A percentile compares a stretch with the other conserved stretches of the same genome.
These are phyloP conservation scores for Laothoe populi DNA, from an alignment of 2,888 invertebrate genomes.

Conservation along the genomic window DNA sequence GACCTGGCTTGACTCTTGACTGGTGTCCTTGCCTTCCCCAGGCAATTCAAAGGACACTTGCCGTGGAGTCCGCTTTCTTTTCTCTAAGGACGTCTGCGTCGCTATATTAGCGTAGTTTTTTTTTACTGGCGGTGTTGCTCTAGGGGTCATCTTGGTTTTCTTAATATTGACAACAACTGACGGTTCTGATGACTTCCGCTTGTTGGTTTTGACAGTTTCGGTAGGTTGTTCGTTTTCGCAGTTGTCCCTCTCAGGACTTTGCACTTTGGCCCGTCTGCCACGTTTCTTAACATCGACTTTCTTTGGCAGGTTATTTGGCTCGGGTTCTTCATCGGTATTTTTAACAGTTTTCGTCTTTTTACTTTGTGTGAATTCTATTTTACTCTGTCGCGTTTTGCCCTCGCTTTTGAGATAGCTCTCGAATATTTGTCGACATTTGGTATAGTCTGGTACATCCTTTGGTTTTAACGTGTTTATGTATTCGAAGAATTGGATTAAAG, in stretches of 20 bases:
- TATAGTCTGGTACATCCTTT: conserved; percentile 90
- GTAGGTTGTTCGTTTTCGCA: conserved; percentile 46
- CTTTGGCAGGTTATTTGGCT: conserved; percentile 34
- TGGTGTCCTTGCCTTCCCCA: conserved; percentile 35
- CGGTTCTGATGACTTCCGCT: conserved; percentile 68
- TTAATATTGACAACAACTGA: conserved; percentile 61
- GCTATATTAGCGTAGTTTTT: conserved; percentile 69
- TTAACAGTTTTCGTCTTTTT: conserved; percentile 38
- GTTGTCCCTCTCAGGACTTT: conserved; percentile 40
- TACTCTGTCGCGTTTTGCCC: conserved; percentile 83
- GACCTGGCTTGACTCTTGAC: conserved; percentile 45
- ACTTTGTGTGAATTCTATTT: conserved; percentile 82
- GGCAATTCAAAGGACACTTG: conserved; percentile 75
- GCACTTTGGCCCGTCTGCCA: conserved; percentile 38
- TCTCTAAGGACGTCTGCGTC: conserved; percentile 72
- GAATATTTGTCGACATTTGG: conserved; percentile 88
- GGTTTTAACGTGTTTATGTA: conserved; percentile 88
- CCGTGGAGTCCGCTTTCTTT: conserved; percentile 54
- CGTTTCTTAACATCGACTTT: conserved; percentile 29
- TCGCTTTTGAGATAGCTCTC: conserved; percentile 86
- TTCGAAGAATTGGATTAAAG: conserved; percentile 87
- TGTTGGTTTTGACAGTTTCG: conserved; percentile 40
- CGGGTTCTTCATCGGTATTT: conserved; percentile 33
- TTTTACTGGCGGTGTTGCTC: conserved; percentile 71
- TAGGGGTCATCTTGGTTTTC: conserved; percentile 63